Conservation (phyloP, 1,140 invertebrate species). For the Tetraneura akinire region DNA sequence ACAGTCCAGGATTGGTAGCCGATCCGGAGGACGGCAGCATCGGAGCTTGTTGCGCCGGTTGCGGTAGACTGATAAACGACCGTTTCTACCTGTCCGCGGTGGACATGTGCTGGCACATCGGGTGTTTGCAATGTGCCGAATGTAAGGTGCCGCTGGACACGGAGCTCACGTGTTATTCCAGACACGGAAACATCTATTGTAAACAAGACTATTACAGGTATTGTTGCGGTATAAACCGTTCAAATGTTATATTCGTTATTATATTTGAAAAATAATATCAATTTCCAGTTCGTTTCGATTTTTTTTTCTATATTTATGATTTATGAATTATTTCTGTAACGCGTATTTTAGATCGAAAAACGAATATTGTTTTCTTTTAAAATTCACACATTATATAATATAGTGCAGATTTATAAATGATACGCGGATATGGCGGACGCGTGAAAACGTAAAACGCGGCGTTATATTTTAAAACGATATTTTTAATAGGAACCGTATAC, state of each 20-base stretch:
- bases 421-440: neutral
- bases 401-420: too few relatives aligned
- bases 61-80: slow-evolving; percentile 64
- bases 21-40: slow-evolving; percentile 36
- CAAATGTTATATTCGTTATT: too few relatives aligned
- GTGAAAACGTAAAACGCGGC: neutral
- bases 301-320: too few relatives aligned
- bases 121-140: slow-evolving; percentile 83
- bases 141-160: slow-evolving; percentile 82
- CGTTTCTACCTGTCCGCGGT: slow-evolving; percentile 83
- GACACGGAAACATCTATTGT: slow-evolving; percentile 90
- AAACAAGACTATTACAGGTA: slow-evolving; percentile 95
- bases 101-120: slow-evolving; percentile 85
- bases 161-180: slow-evolving; percentile 85
- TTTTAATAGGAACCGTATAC: neutral
- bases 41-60: slow-evolving; percentile 63
- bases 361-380: too few relatives aligned
- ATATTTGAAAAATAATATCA: too few relatives aligned
- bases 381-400: too few relatives aligned
- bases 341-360: too few relatives aligned
- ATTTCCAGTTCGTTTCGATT: too few relatives aligned
- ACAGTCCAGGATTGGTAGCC: slow-evolving; percentile 41
- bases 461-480: too few relatives aligned
- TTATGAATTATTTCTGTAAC: too few relatives aligned
- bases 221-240: too few relatives aligned